Evolutionary conservation across 2,888 invertebrate species (phyloP).

Genomic region (Dicycla oo): DNA sequence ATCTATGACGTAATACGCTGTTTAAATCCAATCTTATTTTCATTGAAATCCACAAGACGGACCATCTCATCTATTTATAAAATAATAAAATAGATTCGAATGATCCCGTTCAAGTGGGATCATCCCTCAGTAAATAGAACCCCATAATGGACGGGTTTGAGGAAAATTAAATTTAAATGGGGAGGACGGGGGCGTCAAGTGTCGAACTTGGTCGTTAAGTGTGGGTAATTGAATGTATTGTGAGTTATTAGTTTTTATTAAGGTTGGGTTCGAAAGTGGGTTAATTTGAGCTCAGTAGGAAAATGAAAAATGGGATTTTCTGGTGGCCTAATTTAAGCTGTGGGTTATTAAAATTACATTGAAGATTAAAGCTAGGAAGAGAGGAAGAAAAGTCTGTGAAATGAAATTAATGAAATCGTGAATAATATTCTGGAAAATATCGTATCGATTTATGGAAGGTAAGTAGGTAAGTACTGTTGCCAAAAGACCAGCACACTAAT

Average conservation of each 20-base stretch:
- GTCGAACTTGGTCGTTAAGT: constrained; percentile 30
- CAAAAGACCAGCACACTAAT: background rate
- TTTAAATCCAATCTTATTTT: constrained; percentile 22
- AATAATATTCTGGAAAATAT: background rate
- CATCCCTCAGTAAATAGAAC: constrained; percentile 72
- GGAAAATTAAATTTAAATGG: constrained; percentile 72
- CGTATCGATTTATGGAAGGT: background rate
- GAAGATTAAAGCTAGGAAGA: background rate
- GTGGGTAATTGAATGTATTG: constrained; percentile 44
- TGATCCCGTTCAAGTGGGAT: constrained; percentile 63
- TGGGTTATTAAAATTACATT: background rate
- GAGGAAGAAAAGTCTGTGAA: no score
- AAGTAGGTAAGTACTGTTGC: no score
- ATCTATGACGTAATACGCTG: background rate
- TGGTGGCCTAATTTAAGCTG: background rate
- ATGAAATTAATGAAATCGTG: background rate
- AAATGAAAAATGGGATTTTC: constrained; percentile 9
- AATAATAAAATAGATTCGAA: constrained; percentile 68
- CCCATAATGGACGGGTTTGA: constrained; percentile 71
- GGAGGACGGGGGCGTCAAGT: constrained; percentile 49
- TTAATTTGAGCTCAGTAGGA: constrained; percentile 12
- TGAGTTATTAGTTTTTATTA: constrained; percentile 34
- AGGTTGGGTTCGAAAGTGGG: constrained; percentile 1
- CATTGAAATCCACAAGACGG: constrained; percentile 28
- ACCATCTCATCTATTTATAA: constrained; percentile 56